Evolutionary conservation across 2,888 invertebrate genomes (phyloP), one percentile per base, ranked within the genome.

Genomic region (Biston betularia): DNA sequence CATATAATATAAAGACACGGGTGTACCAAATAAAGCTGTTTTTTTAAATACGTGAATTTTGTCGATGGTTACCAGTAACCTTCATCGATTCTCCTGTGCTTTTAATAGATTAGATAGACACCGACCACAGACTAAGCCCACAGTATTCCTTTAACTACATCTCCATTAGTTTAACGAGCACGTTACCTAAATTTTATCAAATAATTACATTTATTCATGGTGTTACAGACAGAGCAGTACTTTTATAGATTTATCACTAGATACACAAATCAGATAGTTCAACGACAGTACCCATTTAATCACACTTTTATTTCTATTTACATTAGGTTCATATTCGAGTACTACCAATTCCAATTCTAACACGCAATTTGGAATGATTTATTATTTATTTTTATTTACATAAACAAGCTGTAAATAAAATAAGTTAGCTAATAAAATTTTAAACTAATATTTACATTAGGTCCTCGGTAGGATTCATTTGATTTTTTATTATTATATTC

Each of bases 281-380:
- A 53, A 57, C 12, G 44, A 84, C 87, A 86, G 85, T 87, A 81
- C 67, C 68, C 60, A 63, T 77, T 74, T 74, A 75, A 79, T 81
- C 79, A 82, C 81, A 87, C 83, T 81, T n/a, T 77, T 89, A 87
- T 82, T 79, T 81, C 84, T 82, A 85, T 76, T 77, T 70, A 73
- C 73, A 80, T 79, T 81, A 65, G 63, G 60, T 68, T 75, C 78
- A 79, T 65, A 78, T 75, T 54, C 60, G 49, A 49, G 70, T 75
- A 68, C 82, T 81, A 85, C 79, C 84, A 84, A 87, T 85, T 86
- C 83, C 86, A 80, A 80, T 73, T 76, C 79, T 76, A 77, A 78
- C 79, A 74, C 78, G 79, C 80, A 80, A 85, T 83, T 79, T 90
- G 91, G 91, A 92, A 92, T 92, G 91, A 83, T 88, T 85, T 69